Evolutionary conservation across 2,113 vertebrate genomes (phyloP), one percentile per base, ranked within the genome.

Genomic region (Ptilonorhynchus violaceus): DNA sequence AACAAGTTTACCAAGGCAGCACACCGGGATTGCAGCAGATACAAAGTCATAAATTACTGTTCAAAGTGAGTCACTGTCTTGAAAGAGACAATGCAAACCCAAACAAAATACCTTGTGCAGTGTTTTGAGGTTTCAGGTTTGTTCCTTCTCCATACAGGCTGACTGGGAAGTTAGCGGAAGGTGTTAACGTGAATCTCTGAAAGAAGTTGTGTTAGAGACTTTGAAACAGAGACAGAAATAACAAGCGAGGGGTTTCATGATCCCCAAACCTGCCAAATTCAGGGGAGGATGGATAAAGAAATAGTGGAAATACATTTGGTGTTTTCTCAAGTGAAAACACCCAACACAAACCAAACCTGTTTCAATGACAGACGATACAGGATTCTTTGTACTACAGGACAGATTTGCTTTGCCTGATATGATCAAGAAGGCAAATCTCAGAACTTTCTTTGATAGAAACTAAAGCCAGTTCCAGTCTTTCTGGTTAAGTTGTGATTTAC

Each of bases 141-240:
- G 69, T 42, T 93, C 84, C 70, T 79, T 93, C 88, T 78, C 96
- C 94, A 52, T 44, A 95, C 21, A 94, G 68, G 53, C 90, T 98
- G 52, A 98, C 96, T 8, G 98, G 93, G 86, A 99, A 93, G 95
- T 97, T 90, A 13, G 93, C 7, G 3, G 97, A 88, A 59, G 98
- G 97, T 13, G 91, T 94, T 92, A 99, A 98, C 68, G 93, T 97
- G 94, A 99, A 98, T 87, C 99, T 98, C 99, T 99, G 93, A 35
- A 95, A 49, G 80, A 39, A 64, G 27, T 66, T 1, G 1, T 28
- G 28, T 91, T 62, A 79, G 27, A 75, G n/a, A 42, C 47, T 73
- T 49, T 30, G 55, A 80, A 77, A 69, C 16, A 52, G 15, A 55
- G 37, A 42, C 46, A 87, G 25, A 87, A 68, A 20, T 58, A 74